Evolutionary conservation across 1,140 invertebrate genomes (phyloP).

Genomic region (Dendroctonus ponderosae): DNA sequence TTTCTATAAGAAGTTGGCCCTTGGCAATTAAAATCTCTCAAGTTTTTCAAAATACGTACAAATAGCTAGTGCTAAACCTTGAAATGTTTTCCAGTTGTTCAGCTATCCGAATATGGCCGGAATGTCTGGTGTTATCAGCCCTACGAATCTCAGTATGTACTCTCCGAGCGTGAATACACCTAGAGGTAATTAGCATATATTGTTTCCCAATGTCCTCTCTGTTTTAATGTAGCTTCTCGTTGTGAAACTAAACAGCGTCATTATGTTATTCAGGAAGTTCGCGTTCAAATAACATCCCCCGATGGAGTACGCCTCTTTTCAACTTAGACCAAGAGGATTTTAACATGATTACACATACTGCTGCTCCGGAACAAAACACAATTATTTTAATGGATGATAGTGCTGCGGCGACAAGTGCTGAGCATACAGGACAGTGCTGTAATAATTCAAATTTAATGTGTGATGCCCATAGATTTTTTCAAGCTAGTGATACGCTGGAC

Average conservation of each 20-base stretch:
- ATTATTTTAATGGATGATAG: slow-evolving; percentile 70
- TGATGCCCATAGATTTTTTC: slow-evolving; percentile 50
- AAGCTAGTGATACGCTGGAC: slow-evolving; percentile 45
- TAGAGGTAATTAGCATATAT: slow-evolving; percentile 6
- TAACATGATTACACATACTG: slow-evolving; percentile 80
- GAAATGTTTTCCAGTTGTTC: slow-evolving; percentile 69
- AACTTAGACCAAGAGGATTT: slow-evolving; percentile 91
- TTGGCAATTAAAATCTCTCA: no score
- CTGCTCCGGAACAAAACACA: slow-evolving; percentile 62
- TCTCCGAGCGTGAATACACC: slow-evolving; percentile 72
- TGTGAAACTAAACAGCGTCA: no score
- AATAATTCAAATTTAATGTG: slow-evolving; percentile 48
- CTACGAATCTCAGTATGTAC: slow-evolving; percentile 85
- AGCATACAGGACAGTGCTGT: slow-evolving; percentile 46
- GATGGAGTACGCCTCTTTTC: slow-evolving; percentile 88
- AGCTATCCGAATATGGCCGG: slow-evolving; percentile 81
- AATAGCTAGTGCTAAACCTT: no score
- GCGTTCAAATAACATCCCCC: slow-evolving; percentile 65
- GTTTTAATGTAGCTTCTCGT: no score
- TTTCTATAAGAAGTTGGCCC: no score
- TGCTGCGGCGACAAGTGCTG: slow-evolving; percentile 35
- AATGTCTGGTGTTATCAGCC: slow-evolving; percentile 84
- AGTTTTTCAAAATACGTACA: no score
- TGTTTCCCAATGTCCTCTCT: no score
- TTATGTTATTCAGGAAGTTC: neutral